phyloP scores from a whole-genome alignment of 2,113 vertebrate genomes.

The Circaetus cinerascens region DNA sequence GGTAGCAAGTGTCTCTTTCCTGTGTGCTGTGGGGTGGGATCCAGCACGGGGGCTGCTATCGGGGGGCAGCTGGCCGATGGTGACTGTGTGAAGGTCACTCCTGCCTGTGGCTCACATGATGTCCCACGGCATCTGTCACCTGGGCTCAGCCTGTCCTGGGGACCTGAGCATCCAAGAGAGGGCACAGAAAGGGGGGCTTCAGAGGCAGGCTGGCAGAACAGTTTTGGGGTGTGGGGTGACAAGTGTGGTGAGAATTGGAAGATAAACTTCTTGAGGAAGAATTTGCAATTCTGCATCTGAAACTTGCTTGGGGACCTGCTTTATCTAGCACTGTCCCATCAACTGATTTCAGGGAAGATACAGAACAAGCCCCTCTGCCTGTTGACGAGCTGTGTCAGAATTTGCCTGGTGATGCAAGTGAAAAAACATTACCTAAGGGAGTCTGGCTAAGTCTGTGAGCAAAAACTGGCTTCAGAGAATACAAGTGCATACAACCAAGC shows the following conservation, averaged over 20 bases:
- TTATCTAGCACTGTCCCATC: neutral
- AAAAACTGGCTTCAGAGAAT: neutral
- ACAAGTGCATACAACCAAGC: neutral
- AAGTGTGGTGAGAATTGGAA: neutral
- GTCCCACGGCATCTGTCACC: neutral
- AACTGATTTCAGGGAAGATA: neutral
- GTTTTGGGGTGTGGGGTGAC: neutral
- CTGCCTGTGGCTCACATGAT: neutral
- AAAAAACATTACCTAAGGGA: neutral
- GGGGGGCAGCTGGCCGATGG: neutral
- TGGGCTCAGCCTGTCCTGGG: neutral
- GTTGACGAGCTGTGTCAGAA: neutral
- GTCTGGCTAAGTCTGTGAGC: neutral
- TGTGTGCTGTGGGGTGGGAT: rapidly evolving
- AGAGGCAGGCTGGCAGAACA: neutral
- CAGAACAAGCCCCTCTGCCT: neutral
- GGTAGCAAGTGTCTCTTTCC: neutral
- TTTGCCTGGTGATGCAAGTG: neutral
- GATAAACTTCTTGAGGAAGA: neutral
- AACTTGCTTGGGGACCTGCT: neutral
- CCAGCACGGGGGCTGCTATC: neutral
- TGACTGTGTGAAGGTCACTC: neutral
- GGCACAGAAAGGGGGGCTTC: neutral
- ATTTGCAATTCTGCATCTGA: neutral
- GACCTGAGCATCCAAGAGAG: neutral